Evolutionary conservation across 2,797 vertebrate genomes (phyloP).

Genomic region (Acipenser ruthenus): DNA sequence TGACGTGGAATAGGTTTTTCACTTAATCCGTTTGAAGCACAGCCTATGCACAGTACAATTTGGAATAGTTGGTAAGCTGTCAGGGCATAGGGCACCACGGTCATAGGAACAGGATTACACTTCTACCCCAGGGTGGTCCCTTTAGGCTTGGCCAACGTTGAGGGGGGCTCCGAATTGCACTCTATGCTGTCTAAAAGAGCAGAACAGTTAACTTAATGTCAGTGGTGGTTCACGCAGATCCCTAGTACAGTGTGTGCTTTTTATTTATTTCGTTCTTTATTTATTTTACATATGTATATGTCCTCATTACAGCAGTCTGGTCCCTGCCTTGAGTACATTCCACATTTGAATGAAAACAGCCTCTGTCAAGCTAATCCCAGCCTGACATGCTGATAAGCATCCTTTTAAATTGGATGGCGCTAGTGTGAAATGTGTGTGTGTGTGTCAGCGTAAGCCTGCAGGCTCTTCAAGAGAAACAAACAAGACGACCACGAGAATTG

Average conservation of each 20-base stretch:
- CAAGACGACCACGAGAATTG: constrained; percentile 3
- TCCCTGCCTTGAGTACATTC: constrained; percentile 16
- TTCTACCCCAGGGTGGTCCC: constrained; percentile 58
- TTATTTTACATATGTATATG: not conserved
- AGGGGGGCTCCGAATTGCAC: constrained; percentile 47
- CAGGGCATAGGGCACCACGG: constrained; percentile 60
- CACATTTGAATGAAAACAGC: constrained; percentile 14
- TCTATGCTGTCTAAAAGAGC: constrained; percentile 16
- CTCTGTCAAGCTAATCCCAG: constrained; percentile 2
- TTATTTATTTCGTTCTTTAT: not conserved
- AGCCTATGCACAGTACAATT: constrained; percentile 52
- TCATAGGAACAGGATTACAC: constrained; percentile 69
- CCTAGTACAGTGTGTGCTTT: not conserved
- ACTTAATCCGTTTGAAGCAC: constrained; percentile 44
- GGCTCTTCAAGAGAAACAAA: constrained; percentile 15
- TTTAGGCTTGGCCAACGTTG: constrained; percentile 45
- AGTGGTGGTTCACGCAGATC: constrained; percentile 14
- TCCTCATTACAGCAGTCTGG: constrained; percentile 5
- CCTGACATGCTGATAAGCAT: constrained; percentile 12
- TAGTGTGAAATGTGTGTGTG: constrained; percentile 33
- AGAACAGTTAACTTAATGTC: constrained; percentile 19
- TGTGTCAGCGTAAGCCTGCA: constrained; percentile 18
- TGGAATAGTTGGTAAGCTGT: constrained; percentile 61
- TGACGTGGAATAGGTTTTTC: not conserved
- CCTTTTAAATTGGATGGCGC: not conserved